Evolutionary conservation across 2,888 invertebrate genomes (phyloP), one percentile per base, ranked within the genome.

Genomic region (Tiphia femorata): DNA sequence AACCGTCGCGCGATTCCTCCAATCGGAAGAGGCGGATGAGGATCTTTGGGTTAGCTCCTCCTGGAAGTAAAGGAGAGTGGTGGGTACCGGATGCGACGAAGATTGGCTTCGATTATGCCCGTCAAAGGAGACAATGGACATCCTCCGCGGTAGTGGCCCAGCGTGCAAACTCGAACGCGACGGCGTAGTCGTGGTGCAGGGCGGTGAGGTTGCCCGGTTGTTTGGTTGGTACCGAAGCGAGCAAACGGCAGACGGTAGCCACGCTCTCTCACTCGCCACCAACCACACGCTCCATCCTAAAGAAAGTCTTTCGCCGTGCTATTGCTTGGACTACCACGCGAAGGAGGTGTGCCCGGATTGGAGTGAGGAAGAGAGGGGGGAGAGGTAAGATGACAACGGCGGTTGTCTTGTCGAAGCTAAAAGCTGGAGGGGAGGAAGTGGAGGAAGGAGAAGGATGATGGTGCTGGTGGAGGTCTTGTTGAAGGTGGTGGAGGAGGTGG

Each of bases 301-400:
- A 83, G 83, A 83, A 83, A 83, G 83, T 82, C 82, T 83, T 83
- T 83, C 82, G 80, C 83, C 77, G 73, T 62, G 68, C 60, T 33
- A 54, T 50, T 43, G 30, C 65, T n/a, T n/a, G n/a, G 54, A 37
- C 14, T 16, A n/a, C 16, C 14, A 14, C 25, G 33, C 33, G 12
- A 55, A 58, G 63, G 55, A 52, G 63, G 58, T 58, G 63, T 54
- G 62, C 49, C 54, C 12, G 3, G 8, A 33, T 8, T 12, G 25
- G 33, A 6, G 33, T 12, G 33, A 25, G 42, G 44, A 19, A 20
- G 52, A 56, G 20, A 38, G 48, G 37, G 55, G 1, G 56, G 49
- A 19, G 62, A 53, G 38, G 46, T 29, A 54, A 25, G 59, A n/a
- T n/a, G n/a, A n/a, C n/a, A n/a, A n/a, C n/a, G n/a, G 54, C 46